phyloP scores from a whole-genome alignment of 53 echinoderm and acorn worm genomes.

The Zoroaster sp. region DNA sequence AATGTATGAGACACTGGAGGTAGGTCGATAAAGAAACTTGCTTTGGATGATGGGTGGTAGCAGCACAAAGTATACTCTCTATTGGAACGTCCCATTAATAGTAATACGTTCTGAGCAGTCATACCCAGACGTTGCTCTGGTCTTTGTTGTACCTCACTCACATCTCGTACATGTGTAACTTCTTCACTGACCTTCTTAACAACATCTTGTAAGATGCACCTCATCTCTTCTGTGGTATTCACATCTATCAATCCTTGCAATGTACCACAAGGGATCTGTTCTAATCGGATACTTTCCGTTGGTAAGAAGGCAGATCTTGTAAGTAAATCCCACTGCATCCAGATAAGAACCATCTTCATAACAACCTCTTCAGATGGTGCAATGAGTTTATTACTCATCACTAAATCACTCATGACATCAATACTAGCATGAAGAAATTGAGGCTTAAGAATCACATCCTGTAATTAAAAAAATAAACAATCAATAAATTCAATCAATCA shows the following conservation, averaged over 20 bases:
- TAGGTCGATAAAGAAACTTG: slow-evolving; percentile 59
- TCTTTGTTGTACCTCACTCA: background rate
- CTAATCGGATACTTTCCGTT: slow-evolving; percentile 2
- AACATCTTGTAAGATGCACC: background rate
- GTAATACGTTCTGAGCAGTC: slow-evolving; percentile 65
- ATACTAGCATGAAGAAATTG: slow-evolving; percentile 26
- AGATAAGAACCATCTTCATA: slow-evolving; percentile 25
- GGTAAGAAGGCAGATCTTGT: background rate
- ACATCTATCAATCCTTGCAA: background rate
- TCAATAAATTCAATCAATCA: too few species aligned
- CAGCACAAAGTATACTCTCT: slow-evolving; percentile 66
- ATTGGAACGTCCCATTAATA: slow-evolving; percentile 59
- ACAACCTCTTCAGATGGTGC: slow-evolving; percentile 38
- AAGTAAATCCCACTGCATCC: slow-evolving; percentile 28
- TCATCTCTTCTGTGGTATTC: background rate
- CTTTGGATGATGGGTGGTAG: slow-evolving; percentile 53
- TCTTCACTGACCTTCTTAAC: background rate
- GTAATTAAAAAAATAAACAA: background rate
- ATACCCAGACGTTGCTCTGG: slow-evolving; percentile 57
- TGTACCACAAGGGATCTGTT: slow-evolving; percentile 2
- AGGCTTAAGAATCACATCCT: slow-evolving; percentile 28
- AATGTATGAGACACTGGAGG: slow-evolving; percentile 70
- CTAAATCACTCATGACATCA: slow-evolving; percentile 32
- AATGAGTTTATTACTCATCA: slow-evolving; percentile 31
- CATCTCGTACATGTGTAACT: background rate